These are phyloP conservation scores for Illadopsis cleaveri DNA, from an alignment of 2,113 vertebrate genomes.

Conservation along the genomic window DNA sequence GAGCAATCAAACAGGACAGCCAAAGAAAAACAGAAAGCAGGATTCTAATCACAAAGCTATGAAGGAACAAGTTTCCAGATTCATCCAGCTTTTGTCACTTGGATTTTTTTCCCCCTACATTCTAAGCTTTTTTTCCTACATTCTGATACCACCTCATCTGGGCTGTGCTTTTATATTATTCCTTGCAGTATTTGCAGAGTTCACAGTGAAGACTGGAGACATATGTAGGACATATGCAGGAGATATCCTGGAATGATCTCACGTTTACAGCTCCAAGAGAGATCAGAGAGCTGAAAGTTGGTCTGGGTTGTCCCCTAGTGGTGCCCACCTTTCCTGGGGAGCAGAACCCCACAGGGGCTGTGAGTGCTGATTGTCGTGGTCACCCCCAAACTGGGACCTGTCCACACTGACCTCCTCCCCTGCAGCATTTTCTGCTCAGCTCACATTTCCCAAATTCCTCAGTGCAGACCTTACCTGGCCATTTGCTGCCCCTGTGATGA, in stretches of 20 bases:
- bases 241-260: slow-evolving; percentile 33
- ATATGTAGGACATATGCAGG: slow-evolving; percentile 65
- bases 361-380: not conserved
- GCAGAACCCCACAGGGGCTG: not conserved
- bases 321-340: slow-evolving; percentile 64
- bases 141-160: not conserved
- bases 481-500: not conserved
- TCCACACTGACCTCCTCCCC: not conserved
- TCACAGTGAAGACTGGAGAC: slow-evolving; percentile 24
- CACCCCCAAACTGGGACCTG: not conserved
- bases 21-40: not conserved
- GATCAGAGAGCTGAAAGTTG: slow-evolving; percentile 27
- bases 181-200: not conserved
- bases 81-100: not conserved
- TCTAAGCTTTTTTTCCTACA: not conserved
- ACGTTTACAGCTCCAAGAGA: slow-evolving; percentile 47
- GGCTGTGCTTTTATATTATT: not conserved
- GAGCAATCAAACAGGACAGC: not conserved
- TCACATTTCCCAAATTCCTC: not conserved
- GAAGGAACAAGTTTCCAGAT: not conserved
- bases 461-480: not conserved
- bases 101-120: not conserved
- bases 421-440: not conserved
- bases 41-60: not conserved
- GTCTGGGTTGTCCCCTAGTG: slow-evolving; percentile 48